Evolutionary conservation across 2,113 vertebrate genomes (phyloP).

Genomic region (Martes martes): DNA sequence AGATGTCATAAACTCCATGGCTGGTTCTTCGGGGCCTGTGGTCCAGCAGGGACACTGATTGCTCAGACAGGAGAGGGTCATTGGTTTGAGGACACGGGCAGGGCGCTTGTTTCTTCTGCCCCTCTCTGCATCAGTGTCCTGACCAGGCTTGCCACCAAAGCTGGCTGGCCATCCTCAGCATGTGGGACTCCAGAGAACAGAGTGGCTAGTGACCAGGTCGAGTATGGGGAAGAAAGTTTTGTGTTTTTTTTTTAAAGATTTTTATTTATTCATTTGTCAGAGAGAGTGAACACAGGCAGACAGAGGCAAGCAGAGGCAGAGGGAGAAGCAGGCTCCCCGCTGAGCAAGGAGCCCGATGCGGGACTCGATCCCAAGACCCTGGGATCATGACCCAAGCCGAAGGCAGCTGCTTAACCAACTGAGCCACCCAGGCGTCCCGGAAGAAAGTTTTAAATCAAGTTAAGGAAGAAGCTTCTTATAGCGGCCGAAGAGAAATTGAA

Average conservation of each 20-base stretch:
- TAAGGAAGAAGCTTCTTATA: background rate
- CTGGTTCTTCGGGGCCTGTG: background rate
- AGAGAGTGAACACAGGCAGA: no score
- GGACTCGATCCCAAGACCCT: no score
- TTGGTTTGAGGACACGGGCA: rapidly evolving
- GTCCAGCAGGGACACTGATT: background rate
- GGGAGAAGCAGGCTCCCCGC: no score
- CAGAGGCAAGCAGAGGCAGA: no score
- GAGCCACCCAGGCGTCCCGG: no score
- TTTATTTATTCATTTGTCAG: no score
- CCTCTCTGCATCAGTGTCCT: background rate
- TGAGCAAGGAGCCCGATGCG: no score
- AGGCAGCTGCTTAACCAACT: no score
- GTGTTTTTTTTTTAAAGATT: no score
- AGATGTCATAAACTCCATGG: background rate
- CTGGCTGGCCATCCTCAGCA: no score
- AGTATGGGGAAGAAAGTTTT: no score
- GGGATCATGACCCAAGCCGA: no score
- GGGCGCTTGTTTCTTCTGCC: background rate
- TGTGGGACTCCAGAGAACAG: background rate
- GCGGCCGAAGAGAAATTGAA: background rate
- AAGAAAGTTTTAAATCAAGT: background rate
- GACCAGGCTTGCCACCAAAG: background rate
- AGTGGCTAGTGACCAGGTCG: background rate
- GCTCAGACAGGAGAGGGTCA: background rate